Evolutionary conservation across 2,113 vertebrate genomes (phyloP), one percentile per base, ranked within the genome.

Genomic region (Dryoscopus gambensis): DNA sequence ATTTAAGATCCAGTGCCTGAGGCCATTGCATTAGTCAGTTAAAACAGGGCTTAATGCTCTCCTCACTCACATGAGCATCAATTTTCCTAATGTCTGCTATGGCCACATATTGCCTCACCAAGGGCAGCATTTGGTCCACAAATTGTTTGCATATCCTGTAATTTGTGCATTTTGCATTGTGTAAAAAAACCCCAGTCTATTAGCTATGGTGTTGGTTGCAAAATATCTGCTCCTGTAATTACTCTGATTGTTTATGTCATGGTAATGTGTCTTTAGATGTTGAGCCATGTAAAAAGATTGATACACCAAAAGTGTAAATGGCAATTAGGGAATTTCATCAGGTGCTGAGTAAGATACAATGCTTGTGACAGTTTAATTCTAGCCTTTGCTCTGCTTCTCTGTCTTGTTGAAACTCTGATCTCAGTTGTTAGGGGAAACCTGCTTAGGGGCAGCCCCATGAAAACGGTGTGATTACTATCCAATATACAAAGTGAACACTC

Each of bases 291-390:
- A 89, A 90, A 94, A 86, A 52, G 37, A 87, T 75, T 84, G 83
- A 78, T 94, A 78, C 88, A 84, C 77, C 80, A 75, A 49, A 90
- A 89, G 56, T 68, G 57, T 97, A 96, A 95, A 96, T 75, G 95
- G 62, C 77, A 96, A 95, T 96, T 97, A 96, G 57, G 31, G 50
- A 68, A 84, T 96, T 93, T 94, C 93, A 65, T 94, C 90, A 97
- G 53, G 15, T 75, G 88, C 90, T 97, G 92, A 93, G 68, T 90
- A 96, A 92, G 79, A 86, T 1, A 8, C 79, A 81, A 40, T 42
- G 80, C 69, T 65, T 93, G 74, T 87, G 52, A 82, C 44, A 47
- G n/a, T 86, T 80, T 77, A 78, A 84, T 78, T 83, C 18, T 28
- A 67, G 68, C 65, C 89, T 95, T 84, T 5, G 6, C 50, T 76